Evolutionary conservation across 2,888 invertebrate genomes (phyloP).

Genomic region (Stenolophus ochropezus): DNA sequence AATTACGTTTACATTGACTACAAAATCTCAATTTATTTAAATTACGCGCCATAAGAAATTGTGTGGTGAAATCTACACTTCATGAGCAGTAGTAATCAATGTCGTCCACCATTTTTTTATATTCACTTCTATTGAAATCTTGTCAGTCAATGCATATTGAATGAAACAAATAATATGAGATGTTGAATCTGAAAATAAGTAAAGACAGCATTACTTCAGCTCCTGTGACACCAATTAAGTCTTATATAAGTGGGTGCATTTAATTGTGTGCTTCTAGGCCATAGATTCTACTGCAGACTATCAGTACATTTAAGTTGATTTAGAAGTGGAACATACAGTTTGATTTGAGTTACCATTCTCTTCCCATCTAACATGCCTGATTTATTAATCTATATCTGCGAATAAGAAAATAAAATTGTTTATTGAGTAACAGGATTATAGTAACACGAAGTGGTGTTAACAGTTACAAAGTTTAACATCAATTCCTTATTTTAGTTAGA

Average conservation of each 20-base stretch:
- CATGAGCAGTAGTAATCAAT: too few species aligned
- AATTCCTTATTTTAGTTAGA: conserved; percentile 46
- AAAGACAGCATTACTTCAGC: conserved; percentile 25
- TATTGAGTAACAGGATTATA: conserved; percentile 27
- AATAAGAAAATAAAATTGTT: conserved; percentile 42
- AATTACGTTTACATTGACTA: neutral
- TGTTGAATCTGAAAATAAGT: neutral
- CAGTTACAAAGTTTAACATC: conserved; percentile 37
- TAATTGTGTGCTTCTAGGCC: conserved; percentile 39
- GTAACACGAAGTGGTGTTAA: conserved; percentile 25
- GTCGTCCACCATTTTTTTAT: too few species aligned
- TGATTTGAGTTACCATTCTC: conserved; percentile 42
- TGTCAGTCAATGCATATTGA: neutral
- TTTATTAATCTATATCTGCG: conserved; percentile 23
- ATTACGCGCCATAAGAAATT: too few species aligned
- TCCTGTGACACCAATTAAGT: conserved; percentile 39
- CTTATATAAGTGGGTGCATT: conserved; percentile 41
- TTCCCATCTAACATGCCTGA: conserved; percentile 1
- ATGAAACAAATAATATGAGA: neutral
- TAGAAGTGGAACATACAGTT: conserved; percentile 51
- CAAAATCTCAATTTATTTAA: neutral
- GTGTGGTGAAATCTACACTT: too few species aligned
- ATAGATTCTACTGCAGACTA: conserved; percentile 37
- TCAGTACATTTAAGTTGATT: conserved; percentile 57
- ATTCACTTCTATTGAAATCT: neutral